These are phyloP conservation scores for Daboia siamensis DNA, from an alignment of 2,113 vertebrate species.

Conservation along the genomic window DNA sequence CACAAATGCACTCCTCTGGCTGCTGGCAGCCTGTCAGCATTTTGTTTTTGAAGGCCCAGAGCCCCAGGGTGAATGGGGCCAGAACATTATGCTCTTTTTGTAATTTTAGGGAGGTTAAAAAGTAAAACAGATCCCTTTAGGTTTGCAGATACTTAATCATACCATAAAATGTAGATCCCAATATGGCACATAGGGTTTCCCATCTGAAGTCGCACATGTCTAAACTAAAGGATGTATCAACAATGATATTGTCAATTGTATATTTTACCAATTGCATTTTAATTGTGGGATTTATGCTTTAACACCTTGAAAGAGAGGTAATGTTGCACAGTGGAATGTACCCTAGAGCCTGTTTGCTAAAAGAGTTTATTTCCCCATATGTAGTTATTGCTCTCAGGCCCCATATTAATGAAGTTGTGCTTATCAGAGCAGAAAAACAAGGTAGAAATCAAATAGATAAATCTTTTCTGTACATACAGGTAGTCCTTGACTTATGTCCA, in stretches of 20 bases:
- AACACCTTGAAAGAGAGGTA: neutral
- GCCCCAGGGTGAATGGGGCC: neutral
- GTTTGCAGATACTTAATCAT: neutral
- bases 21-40: neutral
- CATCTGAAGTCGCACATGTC: neutral
- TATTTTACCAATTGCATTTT: neutral
- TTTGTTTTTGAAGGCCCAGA: neutral
- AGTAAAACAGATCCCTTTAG: neutral
- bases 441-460: neutral
- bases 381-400: neutral
- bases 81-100: neutral
- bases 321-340: neutral
- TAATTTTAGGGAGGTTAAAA: neutral
- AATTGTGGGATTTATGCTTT: neutral
- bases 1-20: neutral
- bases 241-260: neutral
- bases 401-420: neutral
- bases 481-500: neutral
- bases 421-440: neutral
- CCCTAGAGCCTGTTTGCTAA: neutral
- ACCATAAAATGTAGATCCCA: neutral
- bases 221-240: neutral
- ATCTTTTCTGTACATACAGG: neutral
- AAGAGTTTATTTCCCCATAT: neutral
- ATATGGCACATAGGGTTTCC: neutral